A percentile compares a stretch with the other conserved stretches of the same genome.
Evolutionary conservation across 1,140 invertebrate genomes (phyloP).

Genomic region (Anastatus disparis): DNA sequence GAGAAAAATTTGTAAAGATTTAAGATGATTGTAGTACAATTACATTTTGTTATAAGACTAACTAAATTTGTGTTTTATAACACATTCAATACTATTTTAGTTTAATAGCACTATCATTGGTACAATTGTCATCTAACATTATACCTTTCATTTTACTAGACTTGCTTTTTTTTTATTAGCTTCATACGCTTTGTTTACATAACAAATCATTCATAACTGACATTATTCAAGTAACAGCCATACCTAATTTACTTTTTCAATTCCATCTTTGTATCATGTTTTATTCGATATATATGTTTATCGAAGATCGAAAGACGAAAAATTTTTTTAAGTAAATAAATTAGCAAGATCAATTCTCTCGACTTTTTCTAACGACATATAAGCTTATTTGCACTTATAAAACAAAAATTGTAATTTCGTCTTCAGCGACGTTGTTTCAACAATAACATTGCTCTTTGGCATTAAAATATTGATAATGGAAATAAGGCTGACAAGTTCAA

Average conservation of each 20-base stretch:
- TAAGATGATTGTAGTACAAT: conserved; percentile 1
- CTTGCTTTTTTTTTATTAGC: not conserved
- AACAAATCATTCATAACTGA: conserved; percentile 33
- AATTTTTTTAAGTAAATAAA: conserved; percentile 19
- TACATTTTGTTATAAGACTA: conserved; percentile 22
- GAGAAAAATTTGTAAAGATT: conserved; percentile 10
- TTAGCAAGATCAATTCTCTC: conserved; percentile 14
- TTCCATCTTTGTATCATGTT: conserved; percentile 31
- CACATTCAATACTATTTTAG: conserved; percentile 25
- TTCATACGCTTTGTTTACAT: not conserved
- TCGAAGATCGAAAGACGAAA: conserved; percentile 16
- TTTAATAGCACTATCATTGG: not conserved
- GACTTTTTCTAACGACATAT: not conserved
- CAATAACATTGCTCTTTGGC: conserved; percentile 32
- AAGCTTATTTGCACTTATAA: conserved; percentile 19
- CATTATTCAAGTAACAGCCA: conserved; percentile 18
- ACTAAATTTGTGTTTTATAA: conserved; percentile 27
- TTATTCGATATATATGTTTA: conserved; percentile 14
- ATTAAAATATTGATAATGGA: conserved; percentile 23
- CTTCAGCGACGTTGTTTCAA: conserved; percentile 5
- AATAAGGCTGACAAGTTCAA: conserved; percentile 22
- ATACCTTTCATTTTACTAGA: conserved; percentile 12
- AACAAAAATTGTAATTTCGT: conserved; percentile 18
- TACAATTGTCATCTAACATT: conserved; percentile 8
- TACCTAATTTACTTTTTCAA: conserved; percentile 35